Evolutionary conservation across 2,113 vertebrate species (phyloP).

Genomic region (Taxidea taxus): DNA sequence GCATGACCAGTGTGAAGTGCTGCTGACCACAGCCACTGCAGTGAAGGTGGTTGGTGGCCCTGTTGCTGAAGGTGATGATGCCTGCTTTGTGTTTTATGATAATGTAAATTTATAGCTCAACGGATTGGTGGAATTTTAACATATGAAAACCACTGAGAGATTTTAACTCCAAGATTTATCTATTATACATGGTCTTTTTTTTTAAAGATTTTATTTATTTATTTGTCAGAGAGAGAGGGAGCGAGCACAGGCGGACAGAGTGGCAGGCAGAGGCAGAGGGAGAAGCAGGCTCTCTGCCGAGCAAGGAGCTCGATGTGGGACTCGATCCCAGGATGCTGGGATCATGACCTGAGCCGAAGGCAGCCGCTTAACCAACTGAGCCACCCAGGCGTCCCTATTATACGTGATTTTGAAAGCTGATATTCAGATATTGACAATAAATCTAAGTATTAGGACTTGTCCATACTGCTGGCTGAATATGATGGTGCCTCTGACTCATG

Average conservation of each 20-base stretch:
- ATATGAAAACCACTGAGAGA: neutral
- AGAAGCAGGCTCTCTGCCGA: no score
- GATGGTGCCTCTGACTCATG: neutral
- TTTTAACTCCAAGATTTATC: neutral
- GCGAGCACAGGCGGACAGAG: no score
- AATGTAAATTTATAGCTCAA: neutral
- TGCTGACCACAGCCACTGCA: neutral
- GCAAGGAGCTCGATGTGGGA: no score
- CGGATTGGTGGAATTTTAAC: neutral
- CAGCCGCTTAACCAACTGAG: no score
- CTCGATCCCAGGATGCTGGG: no score
- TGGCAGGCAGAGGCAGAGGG: no score
- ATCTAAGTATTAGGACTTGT: neutral
- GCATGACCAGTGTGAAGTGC: rapidly evolving
- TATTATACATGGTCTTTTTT: neutral
- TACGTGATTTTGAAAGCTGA: neutral
- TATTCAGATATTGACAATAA: neutral
- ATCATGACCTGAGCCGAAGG: no score
- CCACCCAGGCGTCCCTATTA: no score
- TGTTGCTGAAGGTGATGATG: neutral
- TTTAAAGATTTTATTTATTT: no score
- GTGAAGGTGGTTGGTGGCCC: neutral
- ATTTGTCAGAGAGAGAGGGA: no score
- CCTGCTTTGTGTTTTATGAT: neutral
- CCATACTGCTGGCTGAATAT: neutral